These are phyloP conservation scores for Nemapogon koenigi DNA, from an alignment of 2,888 invertebrate genomes.

Conservation along the genomic window DNA sequence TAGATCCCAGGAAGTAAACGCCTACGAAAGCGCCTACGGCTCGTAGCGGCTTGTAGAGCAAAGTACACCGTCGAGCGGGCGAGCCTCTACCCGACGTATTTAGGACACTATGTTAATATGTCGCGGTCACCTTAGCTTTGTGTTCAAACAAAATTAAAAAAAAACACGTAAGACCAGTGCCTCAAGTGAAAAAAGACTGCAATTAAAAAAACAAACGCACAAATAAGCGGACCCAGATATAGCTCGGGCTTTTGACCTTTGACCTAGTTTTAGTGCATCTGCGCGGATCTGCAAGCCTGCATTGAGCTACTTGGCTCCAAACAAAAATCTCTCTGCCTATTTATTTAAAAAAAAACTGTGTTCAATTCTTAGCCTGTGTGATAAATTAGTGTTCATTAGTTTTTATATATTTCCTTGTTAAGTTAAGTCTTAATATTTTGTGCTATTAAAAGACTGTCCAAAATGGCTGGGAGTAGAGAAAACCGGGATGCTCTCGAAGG, in stretches of 20 bases:
- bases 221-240: slow-evolving; percentile 7
- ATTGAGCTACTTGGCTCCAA: slow-evolving; percentile 25
- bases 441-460: slow-evolving; percentile 30
- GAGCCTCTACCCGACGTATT: slow-evolving; percentile 19
- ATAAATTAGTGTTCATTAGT: slow-evolving; percentile 56
- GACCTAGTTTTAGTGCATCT: slow-evolving; percentile 50
- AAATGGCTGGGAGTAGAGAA: slow-evolving; percentile 48
- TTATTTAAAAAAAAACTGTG: slow-evolving; percentile 20
- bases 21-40: background rate
- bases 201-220: slow-evolving; percentile 19
- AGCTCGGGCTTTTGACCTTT: slow-evolving; percentile 39
- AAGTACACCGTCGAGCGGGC: slow-evolving; percentile 32
- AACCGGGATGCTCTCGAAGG: slow-evolving; percentile 29
- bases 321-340: slow-evolving; percentile 3
- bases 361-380: slow-evolving; percentile 32
- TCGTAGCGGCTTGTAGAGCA: slow-evolving; percentile 41
- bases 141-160: slow-evolving; percentile 18
- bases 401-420: slow-evolving; percentile 17
- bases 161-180: slow-evolving; percentile 25
- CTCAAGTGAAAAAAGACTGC: slow-evolving; percentile 32
- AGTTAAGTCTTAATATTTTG: slow-evolving; percentile 23
- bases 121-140: slow-evolving; percentile 15
- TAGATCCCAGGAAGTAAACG: slow-evolving; percentile 18
- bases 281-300: slow-evolving; percentile 37
- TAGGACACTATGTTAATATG: slow-evolving; percentile 49